Percentiles rank a stretch among this genome's conserved stretches.
These are phyloP conservation scores for Gallinago jamesoni DNA, from an alignment of 2,113 vertebrate species.

Conservation along the genomic window DNA sequence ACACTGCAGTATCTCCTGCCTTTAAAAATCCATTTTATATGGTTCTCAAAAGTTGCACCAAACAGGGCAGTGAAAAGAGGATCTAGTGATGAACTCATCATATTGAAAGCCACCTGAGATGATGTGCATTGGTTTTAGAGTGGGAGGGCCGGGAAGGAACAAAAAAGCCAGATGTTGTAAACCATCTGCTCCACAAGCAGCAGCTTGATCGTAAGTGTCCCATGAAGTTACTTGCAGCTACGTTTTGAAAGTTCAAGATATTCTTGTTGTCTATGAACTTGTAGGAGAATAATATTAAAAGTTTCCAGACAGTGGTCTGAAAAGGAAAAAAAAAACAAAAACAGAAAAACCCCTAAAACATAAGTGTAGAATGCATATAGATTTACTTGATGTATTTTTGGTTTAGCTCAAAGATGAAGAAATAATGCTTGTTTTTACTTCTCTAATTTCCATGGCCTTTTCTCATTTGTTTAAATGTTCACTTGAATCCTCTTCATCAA, in stretches of 20 bases:
- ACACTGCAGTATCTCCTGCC: not conserved
- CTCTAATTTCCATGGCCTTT: constrained; percentile 31
- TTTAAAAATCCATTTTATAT: not conserved
- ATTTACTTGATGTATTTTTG: not conserved
- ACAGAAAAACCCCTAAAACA: not conserved
- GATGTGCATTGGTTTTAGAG: not conserved
- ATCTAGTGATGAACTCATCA: not conserved
- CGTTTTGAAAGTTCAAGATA: constrained; percentile 17
- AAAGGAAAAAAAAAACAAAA: not conserved
- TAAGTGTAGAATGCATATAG: not conserved
- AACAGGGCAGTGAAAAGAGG: constrained; percentile 13
- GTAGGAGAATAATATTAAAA: not conserved
- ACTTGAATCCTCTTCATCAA: not conserved
- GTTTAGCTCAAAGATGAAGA: constrained; percentile 40
- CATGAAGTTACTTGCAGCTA: not conserved
- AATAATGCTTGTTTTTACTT: constrained; percentile 25
- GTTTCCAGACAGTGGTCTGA: not conserved
- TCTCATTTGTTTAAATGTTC: not conserved
- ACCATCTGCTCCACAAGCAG: not conserved
- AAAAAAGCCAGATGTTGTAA: not conserved
- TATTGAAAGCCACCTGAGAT: not conserved
- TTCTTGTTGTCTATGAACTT: not conserved
- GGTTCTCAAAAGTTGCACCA: not conserved
- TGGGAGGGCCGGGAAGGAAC: not conserved
- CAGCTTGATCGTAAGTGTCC: not conserved